These are phyloP conservation scores for Microplitis demolitor DNA, from an alignment of 1,140 invertebrate species.

Conservation along the genomic window DNA sequence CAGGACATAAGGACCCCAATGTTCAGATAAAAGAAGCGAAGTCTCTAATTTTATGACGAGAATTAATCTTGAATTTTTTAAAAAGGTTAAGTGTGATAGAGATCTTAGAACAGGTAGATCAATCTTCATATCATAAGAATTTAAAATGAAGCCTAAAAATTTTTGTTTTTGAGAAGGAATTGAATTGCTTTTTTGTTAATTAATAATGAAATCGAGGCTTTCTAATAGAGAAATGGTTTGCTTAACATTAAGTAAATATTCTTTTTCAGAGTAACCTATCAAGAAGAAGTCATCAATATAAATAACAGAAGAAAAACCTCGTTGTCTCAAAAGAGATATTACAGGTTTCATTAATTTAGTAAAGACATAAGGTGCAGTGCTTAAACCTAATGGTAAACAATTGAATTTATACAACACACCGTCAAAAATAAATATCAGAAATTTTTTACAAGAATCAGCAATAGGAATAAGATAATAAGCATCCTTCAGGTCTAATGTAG, in stretches of 20 bases:
- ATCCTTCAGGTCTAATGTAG: neutral
- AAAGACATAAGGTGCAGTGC: conserved; percentile 3
- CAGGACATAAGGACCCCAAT: neutral
- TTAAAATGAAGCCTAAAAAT: conserved; percentile 12
- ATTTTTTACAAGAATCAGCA: too few species aligned
- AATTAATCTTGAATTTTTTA: neutral
- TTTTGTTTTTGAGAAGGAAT: neutral
- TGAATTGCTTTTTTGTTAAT: conserved; percentile 5
- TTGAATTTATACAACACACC: neutral
- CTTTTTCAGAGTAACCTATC: neutral
- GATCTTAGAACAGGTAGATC: neutral
- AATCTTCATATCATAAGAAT: conserved; percentile 6
- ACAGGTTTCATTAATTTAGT: conserved; percentile 8
- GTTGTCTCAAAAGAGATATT: neutral
- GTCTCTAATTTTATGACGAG: conserved; percentile 7
- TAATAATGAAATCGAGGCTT: conserved; percentile 3
- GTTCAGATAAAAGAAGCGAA: conserved; percentile 6
- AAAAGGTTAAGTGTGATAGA: neutral
- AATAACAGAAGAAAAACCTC: neutral
- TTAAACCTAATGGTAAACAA: neutral
- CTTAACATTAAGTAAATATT: neutral
- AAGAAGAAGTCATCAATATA: conserved; percentile 6
- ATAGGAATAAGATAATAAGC: too few species aligned
- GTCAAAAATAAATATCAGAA: neutral
- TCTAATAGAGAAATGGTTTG: neutral